Percentiles rank a stretch among this genome's conserved stretches.
phyloP scores from a whole-genome alignment of 2,797 vertebrate species.

The Aldrovandia affinis region DNA sequence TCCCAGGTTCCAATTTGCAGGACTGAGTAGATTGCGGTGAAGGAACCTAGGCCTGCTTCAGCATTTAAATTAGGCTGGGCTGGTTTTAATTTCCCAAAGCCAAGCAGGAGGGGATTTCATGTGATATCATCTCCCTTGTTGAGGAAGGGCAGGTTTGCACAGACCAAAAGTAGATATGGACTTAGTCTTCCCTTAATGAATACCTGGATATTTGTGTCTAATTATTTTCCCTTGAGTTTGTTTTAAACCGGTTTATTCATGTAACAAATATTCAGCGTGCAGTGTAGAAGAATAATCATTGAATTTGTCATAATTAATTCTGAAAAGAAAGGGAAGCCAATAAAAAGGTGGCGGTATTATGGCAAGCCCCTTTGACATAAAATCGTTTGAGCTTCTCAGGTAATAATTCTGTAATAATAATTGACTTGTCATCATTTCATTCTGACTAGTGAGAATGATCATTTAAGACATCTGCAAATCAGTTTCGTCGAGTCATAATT shows the following conservation, averaged over 20 bases:
- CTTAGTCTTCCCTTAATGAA: background rate
- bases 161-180: background rate
- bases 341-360: too few species aligned
- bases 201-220: background rate
- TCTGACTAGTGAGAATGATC: too few species aligned
- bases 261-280: background rate
- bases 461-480: too few species aligned
- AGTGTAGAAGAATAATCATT: background rate
- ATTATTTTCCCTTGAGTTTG: background rate
- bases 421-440: too few species aligned
- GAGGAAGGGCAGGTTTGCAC: background rate
- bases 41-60: background rate
- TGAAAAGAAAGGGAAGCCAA: background rate
- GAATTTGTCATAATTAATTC: background rate
- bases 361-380: too few species aligned
- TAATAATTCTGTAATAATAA: too few species aligned
- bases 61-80: constrained; percentile 15
- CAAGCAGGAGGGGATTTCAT: background rate
- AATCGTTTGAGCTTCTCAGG: too few species aligned
- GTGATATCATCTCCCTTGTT: background rate
- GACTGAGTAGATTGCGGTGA: constrained; percentile 23
- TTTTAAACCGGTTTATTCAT: background rate
- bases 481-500: too few species aligned
- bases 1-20: constrained; percentile 32
- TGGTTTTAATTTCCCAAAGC: constrained; percentile 15